Base-by-base conservation (phyloP, 2,888 invertebrate species). In the Noctua comes region DNA sequence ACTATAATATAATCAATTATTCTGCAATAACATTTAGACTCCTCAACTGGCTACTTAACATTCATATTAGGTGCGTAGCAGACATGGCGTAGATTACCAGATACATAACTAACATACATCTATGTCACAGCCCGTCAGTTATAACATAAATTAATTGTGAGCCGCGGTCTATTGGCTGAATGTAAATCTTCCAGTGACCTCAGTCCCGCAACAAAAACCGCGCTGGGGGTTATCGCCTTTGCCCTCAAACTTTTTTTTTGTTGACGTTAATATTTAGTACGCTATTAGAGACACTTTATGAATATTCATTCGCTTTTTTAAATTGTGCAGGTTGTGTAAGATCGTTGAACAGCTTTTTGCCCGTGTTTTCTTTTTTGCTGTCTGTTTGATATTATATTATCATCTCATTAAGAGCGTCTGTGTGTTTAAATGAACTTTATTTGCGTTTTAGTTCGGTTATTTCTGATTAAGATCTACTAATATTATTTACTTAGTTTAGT, bases 161-260 rank as follows among this genome's bases (percentile, higher is more conserved):
- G 72, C 77, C 79, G 76, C 82, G 72, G 86, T 90, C 86, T 87
- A 90, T 90, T 90, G 87, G 84, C 84, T 90, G 83, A 88, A 90
- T 91, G 89, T 90, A 90, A 92, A 91, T 90, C 86, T 88, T 85
- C 84, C 82, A 82, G 88, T 90, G 91, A 91, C 92, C 89, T 91
- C 91, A 88, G 82, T 83, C 79, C 76, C 82, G 81, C 80, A 79
- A 84, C 86, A 88, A 85, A 90, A 89, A 89, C 88, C 87, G 82
- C 85, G 85, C 85, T 11, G 86, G 81, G 85, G 89, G 89, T 91
- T 92, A 91, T 92, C 91, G 89, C 83, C 74, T 88, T 85, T 88
- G 84, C 86, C 84, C 88, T 77, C 85, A 78, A 79, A 81, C 78
- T 87, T 84, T 85, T 88, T 40, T 86, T 88, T 87, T 86, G 76